Conservation (phyloP, 2,888 invertebrate species). For the Melanotus villosus region DNA sequence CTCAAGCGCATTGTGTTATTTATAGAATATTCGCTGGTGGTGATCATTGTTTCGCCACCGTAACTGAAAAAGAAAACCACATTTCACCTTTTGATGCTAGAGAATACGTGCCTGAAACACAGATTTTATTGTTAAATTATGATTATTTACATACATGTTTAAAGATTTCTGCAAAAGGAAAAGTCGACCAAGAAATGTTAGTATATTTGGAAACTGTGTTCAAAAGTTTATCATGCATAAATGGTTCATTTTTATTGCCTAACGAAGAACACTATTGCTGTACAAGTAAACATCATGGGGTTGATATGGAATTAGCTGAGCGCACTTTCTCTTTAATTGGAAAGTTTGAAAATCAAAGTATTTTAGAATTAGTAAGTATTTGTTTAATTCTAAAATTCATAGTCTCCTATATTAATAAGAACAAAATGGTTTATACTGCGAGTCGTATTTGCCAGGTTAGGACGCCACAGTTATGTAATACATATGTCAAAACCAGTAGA, state of each 20-base stretch:
- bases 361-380: conserved; percentile 77
- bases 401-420: background rate
- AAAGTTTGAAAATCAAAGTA: conserved; percentile 79
- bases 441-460: background rate
- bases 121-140: conserved; percentile 78
- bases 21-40: conserved; percentile 76
- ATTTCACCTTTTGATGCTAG: conserved; percentile 77
- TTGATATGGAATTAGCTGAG: conserved; percentile 79
- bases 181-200: conserved; percentile 80
- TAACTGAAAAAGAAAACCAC: conserved; percentile 67
- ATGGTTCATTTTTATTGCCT: conserved; percentile 85
- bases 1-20: conserved; percentile 63
- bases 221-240: conserved; percentile 87
- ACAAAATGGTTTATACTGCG: background rate
- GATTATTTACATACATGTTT: conserved; percentile 75
- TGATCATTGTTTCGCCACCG: conserved; percentile 87
- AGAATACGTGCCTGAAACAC: conserved; percentile 71
- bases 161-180: conserved; percentile 73
- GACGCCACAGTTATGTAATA: too few species aligned
- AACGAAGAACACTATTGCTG: conserved; percentile 84
- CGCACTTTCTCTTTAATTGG: conserved; percentile 80
- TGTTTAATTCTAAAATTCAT: too few species aligned
- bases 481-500: too few species aligned
- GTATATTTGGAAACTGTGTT: conserved; percentile 87
- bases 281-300: conserved; percentile 84